Conservation (phyloP, 2,113 vertebrate species). For the Prionailurus viverrinus region DNA sequence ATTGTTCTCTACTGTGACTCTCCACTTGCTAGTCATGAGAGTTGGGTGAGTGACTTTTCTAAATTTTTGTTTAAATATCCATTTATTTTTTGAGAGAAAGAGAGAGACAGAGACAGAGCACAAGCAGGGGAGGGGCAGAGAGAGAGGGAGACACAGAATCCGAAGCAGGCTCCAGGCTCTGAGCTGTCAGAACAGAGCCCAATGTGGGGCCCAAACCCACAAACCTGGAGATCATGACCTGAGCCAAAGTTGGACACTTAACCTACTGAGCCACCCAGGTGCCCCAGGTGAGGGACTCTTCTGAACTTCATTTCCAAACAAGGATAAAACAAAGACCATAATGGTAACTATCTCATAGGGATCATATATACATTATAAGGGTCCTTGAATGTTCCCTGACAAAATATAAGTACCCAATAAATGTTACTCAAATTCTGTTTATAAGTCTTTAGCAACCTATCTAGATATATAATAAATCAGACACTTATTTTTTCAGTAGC, state of each 20-base stretch:
- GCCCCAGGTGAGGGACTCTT: too few relatives aligned
- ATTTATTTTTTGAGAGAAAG: not conserved
- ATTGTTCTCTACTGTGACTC: not conserved
- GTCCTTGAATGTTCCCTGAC: not conserved
- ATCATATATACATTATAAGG: not conserved
- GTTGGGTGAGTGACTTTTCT: not conserved
- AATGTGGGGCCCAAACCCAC: not conserved
- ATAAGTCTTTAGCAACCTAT: not conserved
- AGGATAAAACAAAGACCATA: not conserved
- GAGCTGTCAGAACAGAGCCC: too few relatives aligned
- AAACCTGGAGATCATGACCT: not conserved
- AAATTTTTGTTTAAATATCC: not conserved
- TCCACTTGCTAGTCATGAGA: not conserved
- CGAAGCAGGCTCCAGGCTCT: not conserved
- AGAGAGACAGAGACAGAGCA: not conserved
- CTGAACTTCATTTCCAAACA: not conserved
- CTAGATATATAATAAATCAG: not conserved
- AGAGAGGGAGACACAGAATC: not conserved
- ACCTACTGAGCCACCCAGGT: not conserved
- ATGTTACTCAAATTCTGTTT: not conserved
- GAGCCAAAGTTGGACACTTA: not conserved
- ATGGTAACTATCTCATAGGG: not conserved
- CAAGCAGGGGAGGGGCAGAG: not conserved
- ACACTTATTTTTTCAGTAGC: not conserved
- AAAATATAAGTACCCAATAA: not conserved